phyloP scores from a whole-genome alignment of 2,797 vertebrate genomes.

The Aplochiton taeniatus region DNA sequence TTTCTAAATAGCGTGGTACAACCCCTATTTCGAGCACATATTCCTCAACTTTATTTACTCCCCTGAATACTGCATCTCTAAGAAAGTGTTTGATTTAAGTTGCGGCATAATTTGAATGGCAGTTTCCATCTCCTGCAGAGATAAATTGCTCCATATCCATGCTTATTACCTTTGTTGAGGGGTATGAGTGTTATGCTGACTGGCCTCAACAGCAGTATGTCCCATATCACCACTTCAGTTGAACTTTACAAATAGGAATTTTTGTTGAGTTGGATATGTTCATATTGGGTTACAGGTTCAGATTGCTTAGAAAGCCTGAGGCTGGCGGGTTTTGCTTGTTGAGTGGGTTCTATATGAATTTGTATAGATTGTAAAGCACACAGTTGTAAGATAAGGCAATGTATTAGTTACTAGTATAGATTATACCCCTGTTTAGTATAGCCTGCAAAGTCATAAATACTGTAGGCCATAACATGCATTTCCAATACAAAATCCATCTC shows the following conservation, averaged over 20 bases:
- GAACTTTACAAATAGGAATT: conserved; percentile 34
- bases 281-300: conserved; percentile 19
- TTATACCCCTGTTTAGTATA: too few relatives aligned
- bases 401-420: too few relatives aligned
- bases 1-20: conserved; percentile 41
- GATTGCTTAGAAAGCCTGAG: conserved; percentile 7
- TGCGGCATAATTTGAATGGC: too few relatives aligned
- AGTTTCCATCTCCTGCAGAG: not conserved
- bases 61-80: not conserved
- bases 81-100: not conserved
- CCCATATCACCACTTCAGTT: conserved; percentile 42
- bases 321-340: too few relatives aligned
- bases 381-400: too few relatives aligned
- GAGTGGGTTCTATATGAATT: too few relatives aligned
- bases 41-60: too few relatives aligned
- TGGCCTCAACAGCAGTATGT: conserved; percentile 24
- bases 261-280: conserved; percentile 1
- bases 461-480: too few relatives aligned
- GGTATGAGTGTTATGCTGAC: conserved; percentile 53
- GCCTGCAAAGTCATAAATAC: too few relatives aligned
- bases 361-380: too few relatives aligned
- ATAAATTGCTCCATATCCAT: conserved; percentile 24
- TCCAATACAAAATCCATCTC: too few relatives aligned
- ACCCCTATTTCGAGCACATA: too few relatives aligned
- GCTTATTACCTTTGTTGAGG: conserved; percentile 19